A percentile compares a stretch with the other conserved stretches of the same genome.
phyloP scores from a whole-genome alignment of 2,888 invertebrate species.

The Campoletis raptor region DNA sequence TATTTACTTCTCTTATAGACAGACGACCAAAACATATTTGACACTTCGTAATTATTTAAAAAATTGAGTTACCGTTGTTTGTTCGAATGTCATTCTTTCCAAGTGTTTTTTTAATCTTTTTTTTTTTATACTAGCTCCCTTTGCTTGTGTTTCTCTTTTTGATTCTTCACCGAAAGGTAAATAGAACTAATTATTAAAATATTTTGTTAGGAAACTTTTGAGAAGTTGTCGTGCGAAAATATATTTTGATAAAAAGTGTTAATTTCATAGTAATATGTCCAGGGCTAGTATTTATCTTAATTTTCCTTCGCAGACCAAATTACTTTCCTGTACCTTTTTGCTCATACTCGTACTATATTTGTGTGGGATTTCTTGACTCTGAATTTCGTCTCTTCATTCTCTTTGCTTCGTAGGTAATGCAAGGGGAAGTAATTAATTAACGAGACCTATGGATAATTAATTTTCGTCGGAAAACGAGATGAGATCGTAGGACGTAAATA shows the following conservation, averaged over 20 bases:
- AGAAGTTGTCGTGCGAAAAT: background rate
- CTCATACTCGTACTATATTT: conserved; percentile 14
- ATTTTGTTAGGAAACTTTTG: background rate
- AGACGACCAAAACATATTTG: background rate
- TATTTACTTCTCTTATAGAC: conserved; percentile 3
- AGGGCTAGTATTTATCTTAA: background rate
- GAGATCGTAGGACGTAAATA: conserved; percentile 11
- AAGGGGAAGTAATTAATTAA: conserved; percentile 54
- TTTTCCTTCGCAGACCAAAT: conserved; percentile 21
- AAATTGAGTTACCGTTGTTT: background rate
- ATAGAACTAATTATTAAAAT: background rate
- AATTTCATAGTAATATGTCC: background rate
- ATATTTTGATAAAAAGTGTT: background rate
- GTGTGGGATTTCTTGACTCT: conserved; percentile 10
- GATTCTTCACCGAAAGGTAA: background rate
- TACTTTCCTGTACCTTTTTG: background rate
- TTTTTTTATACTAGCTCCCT: background rate
- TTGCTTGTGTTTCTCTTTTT: background rate
- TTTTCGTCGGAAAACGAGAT: conserved; percentile 31
- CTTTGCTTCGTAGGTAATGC: conserved; percentile 10
- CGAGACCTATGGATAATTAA: conserved; percentile 47
- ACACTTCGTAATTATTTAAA: background rate
- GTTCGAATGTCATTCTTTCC: background rate
- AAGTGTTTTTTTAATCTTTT: background rate
- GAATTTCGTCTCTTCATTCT: conserved; percentile 25